Base-by-base conservation (phyloP, 2,888 invertebrate genomes). In the Gryllus longicercus region DNA sequence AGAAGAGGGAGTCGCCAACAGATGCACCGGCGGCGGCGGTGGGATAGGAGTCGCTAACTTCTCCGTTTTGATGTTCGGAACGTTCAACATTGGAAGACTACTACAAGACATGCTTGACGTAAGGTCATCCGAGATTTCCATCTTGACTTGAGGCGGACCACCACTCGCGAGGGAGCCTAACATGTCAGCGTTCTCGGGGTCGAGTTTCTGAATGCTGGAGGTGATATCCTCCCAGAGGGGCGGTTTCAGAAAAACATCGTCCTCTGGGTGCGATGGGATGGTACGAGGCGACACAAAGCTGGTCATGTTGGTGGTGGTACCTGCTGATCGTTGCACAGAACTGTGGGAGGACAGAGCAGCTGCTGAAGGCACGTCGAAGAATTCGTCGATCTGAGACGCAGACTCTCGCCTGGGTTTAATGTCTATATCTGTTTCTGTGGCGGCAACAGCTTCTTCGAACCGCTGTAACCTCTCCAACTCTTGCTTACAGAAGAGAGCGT, bases 191-290 rank as follows among this genome's bases (percentile, higher is more conserved):
- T 96, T 96, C 87, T 95, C 95, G 50, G 95, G 95, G 87, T 96
- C 96, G 86, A 96, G 93, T 87, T 95, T 96, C 86, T 95, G 93
- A 88, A 96, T 95, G 85, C 95, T 95, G 87, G 95, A 94, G 83
- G 95, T 93, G 86, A 96, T 95, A 89, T 96, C 96, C 88, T 96
- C 96, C 96, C 96, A 96, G 75, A 96, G 90, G n/a, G 85, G 85
- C 51, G 95, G 94, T 85, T 95, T 93, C 84, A 95, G 92, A 88
- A 95, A 96, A 79, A 94, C 93, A 88, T 96, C 96, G 88, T 96
- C 96, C 87, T 94, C 91, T 86, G 88, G 90, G 51, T 88, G 88
- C 79, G 89, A 87, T 38, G 81, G 80, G 79, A 90, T 78, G 77
- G 82, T 81, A 81, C 51, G 84, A 81, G 84, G 21, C 14, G 49